Conservation (phyloP, 2,797 vertebrate genomes). For the Peromyscus melanophrys region DNA sequence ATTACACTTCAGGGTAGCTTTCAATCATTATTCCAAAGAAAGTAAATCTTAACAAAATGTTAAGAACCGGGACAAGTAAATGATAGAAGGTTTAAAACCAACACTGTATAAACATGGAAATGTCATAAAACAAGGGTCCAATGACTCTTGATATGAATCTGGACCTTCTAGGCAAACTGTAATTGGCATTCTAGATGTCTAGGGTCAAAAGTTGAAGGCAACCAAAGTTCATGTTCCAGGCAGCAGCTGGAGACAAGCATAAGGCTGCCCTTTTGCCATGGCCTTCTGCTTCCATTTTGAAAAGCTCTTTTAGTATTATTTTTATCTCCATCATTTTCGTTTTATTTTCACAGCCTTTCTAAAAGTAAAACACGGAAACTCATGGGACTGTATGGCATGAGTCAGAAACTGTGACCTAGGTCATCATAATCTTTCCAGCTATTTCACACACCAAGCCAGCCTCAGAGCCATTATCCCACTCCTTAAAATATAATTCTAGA, state of each 20-base stretch:
- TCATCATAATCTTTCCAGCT: not conserved
- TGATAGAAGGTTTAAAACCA: not conserved
- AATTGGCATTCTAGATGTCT: not conserved
- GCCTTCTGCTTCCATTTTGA: not conserved
- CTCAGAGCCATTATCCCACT: not conserved
- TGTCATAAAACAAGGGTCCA: not conserved
- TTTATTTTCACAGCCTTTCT: not conserved
- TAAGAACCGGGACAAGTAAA: not conserved
- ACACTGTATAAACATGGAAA: not conserved
- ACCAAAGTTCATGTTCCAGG: not conserved
- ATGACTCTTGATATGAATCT: not conserved
- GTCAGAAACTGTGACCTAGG: not conserved
- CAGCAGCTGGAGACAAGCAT: not conserved
- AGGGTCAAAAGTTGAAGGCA: not conserved
- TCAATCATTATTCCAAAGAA: not conserved
- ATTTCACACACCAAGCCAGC: not conserved
- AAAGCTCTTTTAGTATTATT: not conserved
- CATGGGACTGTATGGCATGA: not conserved
- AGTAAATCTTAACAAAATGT: not conserved
- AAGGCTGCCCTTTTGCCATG: not conserved
- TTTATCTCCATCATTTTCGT: not conserved
- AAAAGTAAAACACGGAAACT: slow-evolving; percentile 11
- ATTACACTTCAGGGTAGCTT: not conserved
- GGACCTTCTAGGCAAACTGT: not conserved
- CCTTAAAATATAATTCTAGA: not conserved